Evolutionary conservation across 2,797 vertebrate genomes (phyloP).

Genomic region (Meriones psammophilus): DNA sequence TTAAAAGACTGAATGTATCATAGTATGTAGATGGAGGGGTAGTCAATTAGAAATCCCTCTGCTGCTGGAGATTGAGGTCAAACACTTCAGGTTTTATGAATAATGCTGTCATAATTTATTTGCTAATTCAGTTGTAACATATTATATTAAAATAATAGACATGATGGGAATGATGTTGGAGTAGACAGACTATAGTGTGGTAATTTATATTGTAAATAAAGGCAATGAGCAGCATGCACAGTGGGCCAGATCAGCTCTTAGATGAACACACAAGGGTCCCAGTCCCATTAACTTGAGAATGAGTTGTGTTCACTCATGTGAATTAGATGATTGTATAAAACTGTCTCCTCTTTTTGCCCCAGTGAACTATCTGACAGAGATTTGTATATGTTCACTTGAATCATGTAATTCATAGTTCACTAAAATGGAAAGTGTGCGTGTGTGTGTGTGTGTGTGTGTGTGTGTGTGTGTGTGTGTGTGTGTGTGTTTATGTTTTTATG

Average conservation of each 20-base stretch:
- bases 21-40: slow-evolving; percentile 22
- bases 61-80: slow-evolving; percentile 77
- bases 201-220: slow-evolving; percentile 81
- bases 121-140: slow-evolving; percentile 71
- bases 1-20: slow-evolving; percentile 50
- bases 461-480: background rate
- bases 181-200: slow-evolving; percentile 66
- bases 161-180: slow-evolving; percentile 61
- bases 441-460: background rate
- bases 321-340: slow-evolving; percentile 68
- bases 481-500: background rate
- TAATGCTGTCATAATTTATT: slow-evolving; percentile 77
- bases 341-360: background rate
- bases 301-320: slow-evolving; percentile 31
- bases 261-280: slow-evolving; percentile 57
- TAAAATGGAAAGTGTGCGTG: background rate
- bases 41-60: slow-evolving; percentile 69
- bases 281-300: background rate
- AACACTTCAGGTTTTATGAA: slow-evolving; percentile 74
- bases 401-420: background rate
- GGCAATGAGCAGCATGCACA: slow-evolving; percentile 41
- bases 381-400: slow-evolving; percentile 37
- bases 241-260: slow-evolving; percentile 64
- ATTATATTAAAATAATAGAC: slow-evolving; percentile 77
- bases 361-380: slow-evolving; percentile 17